Conservation (phyloP, 1,140 invertebrate species). For the Amphibalanus amphitrite region DNA sequence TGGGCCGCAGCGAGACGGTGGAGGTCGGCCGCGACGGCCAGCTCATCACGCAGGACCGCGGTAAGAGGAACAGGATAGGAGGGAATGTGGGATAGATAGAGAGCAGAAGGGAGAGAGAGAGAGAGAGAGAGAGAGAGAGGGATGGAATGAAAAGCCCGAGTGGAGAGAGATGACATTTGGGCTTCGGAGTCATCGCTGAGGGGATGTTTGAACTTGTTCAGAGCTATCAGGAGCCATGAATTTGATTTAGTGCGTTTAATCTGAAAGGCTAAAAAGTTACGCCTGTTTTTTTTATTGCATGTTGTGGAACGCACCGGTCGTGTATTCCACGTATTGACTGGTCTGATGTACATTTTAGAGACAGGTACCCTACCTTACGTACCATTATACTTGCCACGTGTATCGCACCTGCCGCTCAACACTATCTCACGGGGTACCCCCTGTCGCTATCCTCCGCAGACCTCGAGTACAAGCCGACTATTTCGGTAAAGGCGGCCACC, state of each 20-base stretch:
- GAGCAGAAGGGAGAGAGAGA: too few relatives aligned
- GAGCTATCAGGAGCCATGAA: too few relatives aligned
- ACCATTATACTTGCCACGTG: not conserved
- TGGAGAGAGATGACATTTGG: too few relatives aligned
- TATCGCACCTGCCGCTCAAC: not conserved
- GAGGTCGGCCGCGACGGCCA: not conserved
- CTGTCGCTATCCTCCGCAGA: too few relatives aligned
- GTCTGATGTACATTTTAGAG: not conserved
- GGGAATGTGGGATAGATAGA: too few relatives aligned
- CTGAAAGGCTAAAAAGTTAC: too few relatives aligned
- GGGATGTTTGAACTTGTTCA: too few relatives aligned
- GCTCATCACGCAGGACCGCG: not conserved
- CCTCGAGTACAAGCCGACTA: not conserved
- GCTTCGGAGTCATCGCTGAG: too few relatives aligned
- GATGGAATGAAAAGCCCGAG: too few relatives aligned
- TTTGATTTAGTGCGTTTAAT: too few relatives aligned
- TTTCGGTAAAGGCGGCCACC: constrained; percentile 5
- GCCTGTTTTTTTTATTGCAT: not conserved
- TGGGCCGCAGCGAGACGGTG: not conserved
- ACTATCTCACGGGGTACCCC: too few relatives aligned
- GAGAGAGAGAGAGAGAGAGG: too few relatives aligned
- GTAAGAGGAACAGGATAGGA: not conserved
- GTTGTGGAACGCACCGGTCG: not conserved
- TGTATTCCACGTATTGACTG: not conserved
- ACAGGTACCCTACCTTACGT: not conserved